Conservation (phyloP, 35 echinoderm and acorn worm species). For the Chiridota heheva region DNA sequence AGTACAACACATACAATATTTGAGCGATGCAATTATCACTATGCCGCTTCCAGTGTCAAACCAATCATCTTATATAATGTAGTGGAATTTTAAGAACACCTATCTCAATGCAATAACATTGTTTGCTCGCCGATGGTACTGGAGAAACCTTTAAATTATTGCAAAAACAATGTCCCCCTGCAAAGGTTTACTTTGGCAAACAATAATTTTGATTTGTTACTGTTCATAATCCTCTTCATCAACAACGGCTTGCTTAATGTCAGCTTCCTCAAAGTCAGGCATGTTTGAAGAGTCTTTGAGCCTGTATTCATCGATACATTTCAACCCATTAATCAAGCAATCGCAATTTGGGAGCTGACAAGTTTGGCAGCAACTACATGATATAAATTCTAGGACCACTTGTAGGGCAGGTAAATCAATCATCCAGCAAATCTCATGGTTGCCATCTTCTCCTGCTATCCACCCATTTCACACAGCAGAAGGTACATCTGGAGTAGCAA, state of each 20-base stretch:
- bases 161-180: no score
- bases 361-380: conserved; percentile 1
- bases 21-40: no score
- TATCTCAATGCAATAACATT: no score
- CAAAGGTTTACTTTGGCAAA: no score
- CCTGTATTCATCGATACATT: conserved; percentile 13
- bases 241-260: not conserved
- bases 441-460: not conserved
- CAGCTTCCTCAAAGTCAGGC: not conserved
- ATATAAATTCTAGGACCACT: conserved; percentile 5
- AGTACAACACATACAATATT: no score
- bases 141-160: no score
- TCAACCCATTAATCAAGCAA: conserved; percentile 6
- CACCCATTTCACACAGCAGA: conserved; percentile 1
- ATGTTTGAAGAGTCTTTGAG: conserved; percentile 12
- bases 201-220: not conserved
- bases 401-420: conserved; percentile 6
- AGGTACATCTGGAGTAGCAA: not conserved
- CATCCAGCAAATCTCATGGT: conserved; percentile 13
- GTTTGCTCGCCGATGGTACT: no score
- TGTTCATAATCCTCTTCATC: not conserved
- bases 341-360: not conserved
- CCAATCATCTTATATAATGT: no score
- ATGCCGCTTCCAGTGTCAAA: no score
- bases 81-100: no score